Evolutionary conservation across 2,113 vertebrate genomes (phyloP).

Genomic region (Lates calcarifer): DNA sequence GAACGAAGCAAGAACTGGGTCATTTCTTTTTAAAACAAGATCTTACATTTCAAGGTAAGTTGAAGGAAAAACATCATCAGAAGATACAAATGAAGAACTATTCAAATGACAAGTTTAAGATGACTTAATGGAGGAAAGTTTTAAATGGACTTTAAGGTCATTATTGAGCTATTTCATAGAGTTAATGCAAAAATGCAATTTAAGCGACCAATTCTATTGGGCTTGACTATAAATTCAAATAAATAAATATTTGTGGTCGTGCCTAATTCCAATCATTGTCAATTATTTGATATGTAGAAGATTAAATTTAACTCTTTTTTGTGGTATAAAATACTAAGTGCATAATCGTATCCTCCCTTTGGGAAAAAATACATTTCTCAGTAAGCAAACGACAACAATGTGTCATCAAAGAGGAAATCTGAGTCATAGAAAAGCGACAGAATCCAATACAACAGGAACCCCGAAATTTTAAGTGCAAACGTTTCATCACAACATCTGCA

Average conservation of each 20-base stretch:
- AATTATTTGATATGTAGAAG: conserved; percentile 60
- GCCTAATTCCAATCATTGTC: conserved; percentile 58
- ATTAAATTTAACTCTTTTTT: conserved; percentile 54
- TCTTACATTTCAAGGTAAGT: conserved; percentile 54
- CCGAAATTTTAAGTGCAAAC: conserved; percentile 72
- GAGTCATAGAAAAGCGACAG: conserved; percentile 72
- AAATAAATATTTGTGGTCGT: conserved; percentile 66
- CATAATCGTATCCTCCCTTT: conserved; percentile 72
- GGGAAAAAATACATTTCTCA: conserved; percentile 64
- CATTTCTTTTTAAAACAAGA: conserved; percentile 42
- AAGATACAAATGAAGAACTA: conserved; percentile 33
- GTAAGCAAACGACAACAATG: conserved; percentile 49
- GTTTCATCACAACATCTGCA: conserved; percentile 73
- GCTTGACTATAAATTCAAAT: conserved; percentile 41
- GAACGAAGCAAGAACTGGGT: conserved; percentile 55
- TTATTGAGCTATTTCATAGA: conserved; percentile 30
- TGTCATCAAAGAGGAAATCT: conserved; percentile 55
- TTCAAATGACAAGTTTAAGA: not conserved
- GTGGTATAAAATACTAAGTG: conserved; percentile 80
- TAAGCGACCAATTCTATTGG: conserved; percentile 49
- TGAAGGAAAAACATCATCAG: conserved; percentile 31
- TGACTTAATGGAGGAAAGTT: conserved; percentile 4
- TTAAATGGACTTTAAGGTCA: conserved; percentile 22
- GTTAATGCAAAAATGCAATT: conserved; percentile 52
- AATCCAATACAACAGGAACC: conserved; percentile 78